Evolutionary conservation across 2,888 invertebrate species (phyloP).

Genomic region (Cryptocephalus primarius): DNA sequence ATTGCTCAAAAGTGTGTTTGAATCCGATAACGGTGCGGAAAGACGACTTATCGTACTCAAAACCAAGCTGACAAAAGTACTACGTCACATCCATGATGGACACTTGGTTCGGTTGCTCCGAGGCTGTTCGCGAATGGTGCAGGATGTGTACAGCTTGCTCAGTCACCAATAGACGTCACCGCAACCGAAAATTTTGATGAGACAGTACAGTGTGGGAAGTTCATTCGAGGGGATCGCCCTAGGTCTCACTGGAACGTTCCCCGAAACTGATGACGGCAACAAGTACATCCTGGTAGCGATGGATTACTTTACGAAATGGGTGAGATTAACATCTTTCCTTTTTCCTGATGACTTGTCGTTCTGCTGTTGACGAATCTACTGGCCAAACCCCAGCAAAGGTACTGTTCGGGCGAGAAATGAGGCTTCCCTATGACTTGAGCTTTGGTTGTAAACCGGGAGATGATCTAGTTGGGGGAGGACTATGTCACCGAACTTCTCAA

Average conservation of each 20-base stretch:
- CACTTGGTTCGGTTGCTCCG: conserved; percentile 1
- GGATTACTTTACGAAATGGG: conserved; percentile 6
- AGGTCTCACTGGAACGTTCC: conserved; percentile 15
- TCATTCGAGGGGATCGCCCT: conserved; percentile 15
- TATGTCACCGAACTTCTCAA: no score
- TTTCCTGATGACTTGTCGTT: no score
- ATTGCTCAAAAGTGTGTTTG: background rate
- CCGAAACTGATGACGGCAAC: conserved; percentile 8
- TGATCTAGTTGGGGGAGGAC: no score
- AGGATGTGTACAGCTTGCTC: conserved; percentile 5
- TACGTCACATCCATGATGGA: no score
- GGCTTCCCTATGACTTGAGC: conserved; percentile 8
- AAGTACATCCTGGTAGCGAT: no score
- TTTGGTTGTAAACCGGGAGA: no score
- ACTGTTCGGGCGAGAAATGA: conserved; percentile 4
- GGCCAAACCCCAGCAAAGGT: background rate
- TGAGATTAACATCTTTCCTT: no score
- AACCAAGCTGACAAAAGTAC: no score
- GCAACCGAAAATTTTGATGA: no score
- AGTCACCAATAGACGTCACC: background rate
- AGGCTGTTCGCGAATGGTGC: background rate
- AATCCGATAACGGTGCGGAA: no score
- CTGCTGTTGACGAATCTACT: background rate
- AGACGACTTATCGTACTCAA: no score
- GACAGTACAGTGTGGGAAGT: conserved; percentile 12